These are phyloP conservation scores for Cotesia chilonis DNA, from an alignment of 1,140 invertebrate genomes.

Conservation along the genomic window DNA sequence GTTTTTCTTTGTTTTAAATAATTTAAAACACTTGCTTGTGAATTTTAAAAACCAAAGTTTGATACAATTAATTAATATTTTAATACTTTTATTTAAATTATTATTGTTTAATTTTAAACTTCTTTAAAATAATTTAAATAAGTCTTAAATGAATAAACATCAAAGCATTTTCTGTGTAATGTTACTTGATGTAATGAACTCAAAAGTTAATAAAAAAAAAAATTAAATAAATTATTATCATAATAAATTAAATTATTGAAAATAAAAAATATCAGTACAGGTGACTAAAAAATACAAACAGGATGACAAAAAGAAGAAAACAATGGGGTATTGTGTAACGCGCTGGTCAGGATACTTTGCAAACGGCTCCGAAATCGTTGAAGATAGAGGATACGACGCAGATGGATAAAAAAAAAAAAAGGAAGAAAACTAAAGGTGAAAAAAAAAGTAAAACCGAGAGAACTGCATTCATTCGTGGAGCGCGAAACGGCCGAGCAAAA, in stretches of 20 bases:
- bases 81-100: no score
- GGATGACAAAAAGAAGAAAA: conserved; percentile 16
- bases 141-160: no score
- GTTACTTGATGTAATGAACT: no score
- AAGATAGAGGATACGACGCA: conserved; percentile 6
- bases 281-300: not conserved
- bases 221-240: not conserved
- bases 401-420: conserved; percentile 29
- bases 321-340: conserved; percentile 33
- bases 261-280: not conserved
- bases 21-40: no score
- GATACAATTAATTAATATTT: no score
- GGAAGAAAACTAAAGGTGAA: conserved; percentile 4
- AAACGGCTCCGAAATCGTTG: conserved; percentile 27
- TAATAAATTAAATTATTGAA: not conserved
- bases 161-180: no score
- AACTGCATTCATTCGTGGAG: conserved; percentile 35
- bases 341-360: conserved; percentile 33
- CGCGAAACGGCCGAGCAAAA: conserved; percentile 36
- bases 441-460: conserved; percentile 29
- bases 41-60: no score
- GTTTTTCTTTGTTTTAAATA: no score
- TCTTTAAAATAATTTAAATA: no score
- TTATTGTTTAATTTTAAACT: no score
- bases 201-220: no score